Evolutionary conservation across 2,113 vertebrate genomes (phyloP).

Genomic region (Apus apus): DNA sequence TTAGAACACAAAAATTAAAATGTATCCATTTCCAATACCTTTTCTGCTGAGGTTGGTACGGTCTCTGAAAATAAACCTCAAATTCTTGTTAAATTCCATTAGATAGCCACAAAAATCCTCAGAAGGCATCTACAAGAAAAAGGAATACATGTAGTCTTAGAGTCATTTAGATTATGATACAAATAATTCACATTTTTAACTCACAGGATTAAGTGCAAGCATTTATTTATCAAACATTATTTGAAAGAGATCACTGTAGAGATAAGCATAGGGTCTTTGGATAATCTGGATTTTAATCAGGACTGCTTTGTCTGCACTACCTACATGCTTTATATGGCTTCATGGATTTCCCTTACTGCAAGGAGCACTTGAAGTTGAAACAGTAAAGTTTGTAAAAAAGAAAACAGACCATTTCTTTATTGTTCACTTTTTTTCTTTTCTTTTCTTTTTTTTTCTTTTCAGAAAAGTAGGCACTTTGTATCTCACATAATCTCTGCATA

Average conservation of each 20-base stretch:
- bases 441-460: not conserved
- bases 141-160: not conserved
- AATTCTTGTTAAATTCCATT: not conserved
- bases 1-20: not conserved
- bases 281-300: not conserved
- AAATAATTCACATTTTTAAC: not conserved
- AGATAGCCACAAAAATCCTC: not conserved
- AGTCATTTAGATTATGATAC: not conserved
- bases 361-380: not conserved
- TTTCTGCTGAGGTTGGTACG: not conserved
- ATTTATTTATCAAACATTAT: not conserved
- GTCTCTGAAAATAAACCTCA: not conserved
- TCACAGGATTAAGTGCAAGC: not conserved
- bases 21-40: not conserved
- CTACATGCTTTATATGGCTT: not conserved
- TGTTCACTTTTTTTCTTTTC: accelerated
- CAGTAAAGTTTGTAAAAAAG: not conserved
- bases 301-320: not conserved
- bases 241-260: not conserved
- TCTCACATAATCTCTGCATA: not conserved
- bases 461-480: not conserved
- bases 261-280: not conserved
- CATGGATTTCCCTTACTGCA: not conserved
- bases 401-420: not conserved
- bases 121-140: not conserved